Evolutionary conservation across 2,797 vertebrate genomes (phyloP).

Genomic region (Myoxocephalus aenaeus): DNA sequence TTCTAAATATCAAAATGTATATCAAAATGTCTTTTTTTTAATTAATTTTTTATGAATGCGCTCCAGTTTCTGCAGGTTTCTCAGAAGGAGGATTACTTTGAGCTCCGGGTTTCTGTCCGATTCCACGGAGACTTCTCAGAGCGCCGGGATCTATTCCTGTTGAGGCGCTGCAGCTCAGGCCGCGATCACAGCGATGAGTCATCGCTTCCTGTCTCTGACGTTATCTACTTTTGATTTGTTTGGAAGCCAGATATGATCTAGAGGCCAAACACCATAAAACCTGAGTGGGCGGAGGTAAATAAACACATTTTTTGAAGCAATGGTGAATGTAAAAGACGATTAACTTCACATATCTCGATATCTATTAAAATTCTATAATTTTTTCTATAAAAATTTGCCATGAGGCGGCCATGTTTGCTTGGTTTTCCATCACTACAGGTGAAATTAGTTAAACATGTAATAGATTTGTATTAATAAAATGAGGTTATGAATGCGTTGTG

Average conservation of each 20-base stretch:
- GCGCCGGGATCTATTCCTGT: constrained; percentile 57
- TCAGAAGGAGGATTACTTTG: constrained; percentile 63
- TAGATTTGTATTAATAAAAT: too few relatives aligned
- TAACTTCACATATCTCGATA: background rate
- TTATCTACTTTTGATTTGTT: too few relatives aligned
- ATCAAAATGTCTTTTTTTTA: too few relatives aligned
- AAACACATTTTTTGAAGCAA: background rate
- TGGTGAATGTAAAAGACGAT: background rate
- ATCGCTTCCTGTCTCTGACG: background rate
- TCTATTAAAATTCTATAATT: too few relatives aligned
- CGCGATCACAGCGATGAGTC: constrained; percentile 29
- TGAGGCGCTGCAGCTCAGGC: constrained; percentile 10
- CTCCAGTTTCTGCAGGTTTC: constrained; percentile 44
- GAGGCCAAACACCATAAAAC: background rate
- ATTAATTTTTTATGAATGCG: constrained; percentile 48
- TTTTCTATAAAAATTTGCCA: too few relatives aligned
- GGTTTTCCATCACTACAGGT: too few relatives aligned
- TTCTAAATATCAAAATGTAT: too few relatives aligned
- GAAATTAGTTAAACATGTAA: too few relatives aligned
- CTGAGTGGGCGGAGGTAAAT: background rate
- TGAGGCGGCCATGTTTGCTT: too few relatives aligned
- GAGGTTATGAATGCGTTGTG: too few relatives aligned
- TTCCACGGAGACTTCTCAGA: constrained; percentile 6
- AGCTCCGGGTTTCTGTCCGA: constrained; percentile 13
- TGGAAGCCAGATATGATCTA: background rate